These are phyloP conservation scores for Baryphthengus martii DNA, from an alignment of 2,113 vertebrate species.

Conservation along the genomic window DNA sequence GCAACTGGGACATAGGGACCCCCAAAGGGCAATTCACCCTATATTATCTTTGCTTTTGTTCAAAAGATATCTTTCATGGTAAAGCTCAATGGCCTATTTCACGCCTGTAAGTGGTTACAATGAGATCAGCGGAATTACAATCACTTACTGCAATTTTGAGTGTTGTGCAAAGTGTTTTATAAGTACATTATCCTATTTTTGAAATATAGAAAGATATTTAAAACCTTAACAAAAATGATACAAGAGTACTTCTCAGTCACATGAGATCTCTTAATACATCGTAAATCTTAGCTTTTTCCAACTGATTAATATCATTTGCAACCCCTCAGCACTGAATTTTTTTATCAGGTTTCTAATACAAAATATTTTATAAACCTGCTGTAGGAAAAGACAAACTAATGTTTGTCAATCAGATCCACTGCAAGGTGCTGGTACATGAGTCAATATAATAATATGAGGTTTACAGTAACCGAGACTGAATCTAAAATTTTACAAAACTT, in stretches of 20 bases:
- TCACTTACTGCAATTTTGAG: slow-evolving; percentile 60
- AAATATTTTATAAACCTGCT: background rate
- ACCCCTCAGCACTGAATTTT: background rate
- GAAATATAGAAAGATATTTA: slow-evolving; percentile 57
- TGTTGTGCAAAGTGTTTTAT: slow-evolving; percentile 42
- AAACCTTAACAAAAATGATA: slow-evolving; percentile 50
- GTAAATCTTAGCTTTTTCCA: slow-evolving; percentile 6
- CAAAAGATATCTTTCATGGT: slow-evolving; percentile 31
- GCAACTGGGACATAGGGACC: background rate
- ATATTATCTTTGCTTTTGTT: slow-evolving; percentile 43
- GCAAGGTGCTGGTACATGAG: slow-evolving; percentile 15
- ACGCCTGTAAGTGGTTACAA: slow-evolving; percentile 54
- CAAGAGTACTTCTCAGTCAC: slow-evolving; percentile 1
- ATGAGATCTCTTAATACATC: slow-evolving; percentile 5
- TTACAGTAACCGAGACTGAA: slow-evolving; percentile 39
- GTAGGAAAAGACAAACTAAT: background rate
- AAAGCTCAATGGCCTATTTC: slow-evolving; percentile 51
- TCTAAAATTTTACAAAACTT: slow-evolving; percentile 53
- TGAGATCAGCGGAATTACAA: slow-evolving; percentile 55
- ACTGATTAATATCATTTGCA: background rate
- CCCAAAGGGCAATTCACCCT: slow-evolving; percentile 32
- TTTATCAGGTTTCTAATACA: background rate
- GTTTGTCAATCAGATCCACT: background rate
- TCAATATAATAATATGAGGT: slow-evolving; percentile 22
- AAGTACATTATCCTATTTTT: slow-evolving; percentile 61